Percentiles rank a stretch among this genome's conserved stretches.
Evolutionary conservation across 64 coral and sea anemone species (phyloP).

Genomic region (Hydrozoanthus tunicans): DNA sequence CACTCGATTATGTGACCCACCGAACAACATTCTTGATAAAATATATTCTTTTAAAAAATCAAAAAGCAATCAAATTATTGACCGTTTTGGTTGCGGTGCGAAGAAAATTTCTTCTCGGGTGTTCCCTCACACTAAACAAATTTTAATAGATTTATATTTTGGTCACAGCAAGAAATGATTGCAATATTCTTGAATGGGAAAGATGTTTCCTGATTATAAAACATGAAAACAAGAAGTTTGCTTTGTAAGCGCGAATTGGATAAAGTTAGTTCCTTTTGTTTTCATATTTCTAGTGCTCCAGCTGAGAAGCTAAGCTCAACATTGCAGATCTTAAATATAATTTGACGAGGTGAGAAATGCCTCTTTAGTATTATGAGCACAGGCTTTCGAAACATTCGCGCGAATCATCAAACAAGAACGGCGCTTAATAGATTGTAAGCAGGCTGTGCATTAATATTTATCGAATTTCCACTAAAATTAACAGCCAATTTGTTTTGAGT

Average conservation of each 20-base stretch:
- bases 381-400: background rate
- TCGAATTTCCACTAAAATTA: conserved; percentile 20
- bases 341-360: background rate
- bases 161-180: background rate
- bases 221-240: conserved; percentile 20
- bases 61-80: background rate
- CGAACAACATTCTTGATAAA: background rate
- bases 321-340: conserved; percentile 2
- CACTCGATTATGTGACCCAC: background rate
- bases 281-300: conserved; percentile 5
- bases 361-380: background rate
- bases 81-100: background rate
- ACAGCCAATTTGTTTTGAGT: conserved; percentile 50
- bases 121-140: background rate
- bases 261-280: background rate
- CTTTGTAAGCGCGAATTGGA: conserved; percentile 19
- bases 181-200: conserved; percentile 8
- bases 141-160: background rate
- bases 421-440: conserved; percentile 8
- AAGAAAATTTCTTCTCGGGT: background rate
- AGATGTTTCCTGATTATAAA: background rate
- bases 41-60: background rate
- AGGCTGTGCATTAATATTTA: conserved; percentile 11
- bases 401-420: background rate
- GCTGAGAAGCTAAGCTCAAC: conserved; percentile 33